A percentile compares a stretch with the other conserved stretches of the same genome.
Conservation (phyloP, 2,113 vertebrate genomes). For the Hippolais icterina region DNA sequence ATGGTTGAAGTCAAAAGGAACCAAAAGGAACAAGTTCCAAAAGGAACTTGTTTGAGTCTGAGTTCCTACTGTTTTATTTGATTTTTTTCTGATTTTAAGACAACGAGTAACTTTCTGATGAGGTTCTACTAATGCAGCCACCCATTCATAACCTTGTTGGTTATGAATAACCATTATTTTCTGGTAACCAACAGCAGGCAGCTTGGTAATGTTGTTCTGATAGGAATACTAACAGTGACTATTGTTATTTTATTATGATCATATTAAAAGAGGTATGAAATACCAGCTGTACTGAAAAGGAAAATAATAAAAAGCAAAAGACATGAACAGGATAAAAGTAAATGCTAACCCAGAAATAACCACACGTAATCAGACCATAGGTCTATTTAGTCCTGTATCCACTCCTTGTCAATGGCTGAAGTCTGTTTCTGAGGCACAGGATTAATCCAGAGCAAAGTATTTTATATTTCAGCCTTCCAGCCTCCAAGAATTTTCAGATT, state of each 20-base stretch:
- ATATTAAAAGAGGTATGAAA: background rate
- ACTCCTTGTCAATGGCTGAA: background rate
- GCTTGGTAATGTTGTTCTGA: background rate
- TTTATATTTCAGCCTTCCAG: background rate
- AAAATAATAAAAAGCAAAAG: background rate
- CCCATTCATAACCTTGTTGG: background rate
- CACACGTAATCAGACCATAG: background rate
- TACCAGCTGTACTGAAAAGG: background rate
- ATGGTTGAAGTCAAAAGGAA: background rate
- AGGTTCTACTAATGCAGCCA: background rate
- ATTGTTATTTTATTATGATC: background rate
- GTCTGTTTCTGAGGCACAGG: background rate
- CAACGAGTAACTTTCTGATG: background rate
- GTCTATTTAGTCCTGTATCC: background rate
- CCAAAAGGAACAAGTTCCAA: background rate
- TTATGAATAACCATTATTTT: background rate
- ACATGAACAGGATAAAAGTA: background rate
- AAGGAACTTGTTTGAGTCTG: background rate
- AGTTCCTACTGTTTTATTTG: background rate
- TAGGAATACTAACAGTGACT: background rate
- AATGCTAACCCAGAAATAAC: background rate
- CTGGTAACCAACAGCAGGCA: background rate
- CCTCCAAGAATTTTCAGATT: background rate
- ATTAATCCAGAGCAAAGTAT: background rate
- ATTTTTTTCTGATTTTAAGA: background rate